These are phyloP conservation scores for Oostethus manadensis DNA, from an alignment of 2,113 vertebrate genomes.

Conservation along the genomic window DNA sequence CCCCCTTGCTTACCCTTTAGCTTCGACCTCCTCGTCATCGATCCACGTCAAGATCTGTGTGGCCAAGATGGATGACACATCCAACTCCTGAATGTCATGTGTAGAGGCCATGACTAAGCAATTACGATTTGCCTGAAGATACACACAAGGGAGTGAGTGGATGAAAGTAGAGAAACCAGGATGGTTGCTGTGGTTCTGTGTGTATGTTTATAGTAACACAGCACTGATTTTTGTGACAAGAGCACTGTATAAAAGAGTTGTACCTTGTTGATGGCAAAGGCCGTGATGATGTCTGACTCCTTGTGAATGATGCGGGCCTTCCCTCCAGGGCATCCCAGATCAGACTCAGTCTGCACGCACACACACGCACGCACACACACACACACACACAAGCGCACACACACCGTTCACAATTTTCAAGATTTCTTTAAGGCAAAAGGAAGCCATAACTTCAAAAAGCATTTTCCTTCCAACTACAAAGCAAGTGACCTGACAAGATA, in stretches of 20 bases:
- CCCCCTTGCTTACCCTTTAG: slow-evolving; percentile 79
- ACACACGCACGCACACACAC: slow-evolving; percentile 4
- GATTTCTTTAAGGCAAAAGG: slow-evolving; percentile 27
- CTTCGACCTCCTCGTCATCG: slow-evolving; percentile 90
- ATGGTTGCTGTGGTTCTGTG: neutral
- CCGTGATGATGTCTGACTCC: slow-evolving; percentile 97
- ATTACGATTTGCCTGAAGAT: slow-evolving; percentile 89
- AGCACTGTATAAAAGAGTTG: neutral
- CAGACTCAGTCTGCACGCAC: slow-evolving; percentile 80
- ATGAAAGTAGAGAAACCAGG: neutral
- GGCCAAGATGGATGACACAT: slow-evolving; percentile 94
- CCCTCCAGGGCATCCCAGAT: slow-evolving; percentile 82
- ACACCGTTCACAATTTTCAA: slow-evolving; percentile 10
- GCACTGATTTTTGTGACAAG: neutral
- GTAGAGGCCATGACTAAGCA: slow-evolving; percentile 96
- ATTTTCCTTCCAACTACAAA: slow-evolving; percentile 28
- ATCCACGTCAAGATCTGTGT: slow-evolving; percentile 95
- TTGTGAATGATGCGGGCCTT: slow-evolving; percentile 98
- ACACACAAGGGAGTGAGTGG: slow-evolving; percentile 10
- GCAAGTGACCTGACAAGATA: slow-evolving; percentile 23
- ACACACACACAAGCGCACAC: slow-evolving; percentile 10
- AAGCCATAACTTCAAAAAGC: slow-evolving; percentile 9
- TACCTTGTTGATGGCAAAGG: slow-evolving; percentile 98
- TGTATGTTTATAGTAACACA: neutral
- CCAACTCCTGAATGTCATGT: slow-evolving; percentile 95